These are phyloP conservation scores for Sesamia inferens DNA, from an alignment of 2,888 invertebrate genomes.

Conservation along the genomic window DNA sequence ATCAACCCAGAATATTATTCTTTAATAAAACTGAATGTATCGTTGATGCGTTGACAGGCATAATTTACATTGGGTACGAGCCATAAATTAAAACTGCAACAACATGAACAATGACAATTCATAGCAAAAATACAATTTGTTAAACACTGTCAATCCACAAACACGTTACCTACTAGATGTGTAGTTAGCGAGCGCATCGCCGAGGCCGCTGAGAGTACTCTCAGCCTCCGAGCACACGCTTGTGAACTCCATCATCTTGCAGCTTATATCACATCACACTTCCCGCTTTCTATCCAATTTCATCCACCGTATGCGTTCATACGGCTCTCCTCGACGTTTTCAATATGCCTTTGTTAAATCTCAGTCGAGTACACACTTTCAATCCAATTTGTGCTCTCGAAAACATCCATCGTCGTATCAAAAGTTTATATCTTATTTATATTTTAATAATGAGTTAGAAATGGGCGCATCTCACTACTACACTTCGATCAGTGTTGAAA, in stretches of 20 bases:
- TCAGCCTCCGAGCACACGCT: constrained; percentile 23
- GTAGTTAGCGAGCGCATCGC: constrained; percentile 3
- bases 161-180: constrained; percentile 10
- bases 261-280: constrained; percentile 39
- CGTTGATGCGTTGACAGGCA: not conserved
- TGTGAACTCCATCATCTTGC: constrained; percentile 44
- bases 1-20: not conserved
- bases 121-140: constrained; percentile 2
- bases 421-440: constrained; percentile 20
- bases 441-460: constrained; percentile 4
- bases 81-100: not conserved
- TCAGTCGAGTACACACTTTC: constrained; percentile 25
- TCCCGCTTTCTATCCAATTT: constrained; percentile 48
- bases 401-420: constrained; percentile 22
- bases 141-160: constrained; percentile 2
- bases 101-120: not conserved
- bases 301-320: constrained; percentile 38
- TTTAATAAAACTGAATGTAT: not conserved
- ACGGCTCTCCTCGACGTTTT: constrained; percentile 32
- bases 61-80: not conserved
- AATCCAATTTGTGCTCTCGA: constrained; percentile 45
- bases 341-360: constrained; percentile 43
- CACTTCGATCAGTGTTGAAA: not conserved
- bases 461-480: constrained; percentile 2
- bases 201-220: constrained; percentile 14